Base-by-base conservation (phyloP, 2,797 vertebrate genomes). In the Xenentodon cancila region DNA sequence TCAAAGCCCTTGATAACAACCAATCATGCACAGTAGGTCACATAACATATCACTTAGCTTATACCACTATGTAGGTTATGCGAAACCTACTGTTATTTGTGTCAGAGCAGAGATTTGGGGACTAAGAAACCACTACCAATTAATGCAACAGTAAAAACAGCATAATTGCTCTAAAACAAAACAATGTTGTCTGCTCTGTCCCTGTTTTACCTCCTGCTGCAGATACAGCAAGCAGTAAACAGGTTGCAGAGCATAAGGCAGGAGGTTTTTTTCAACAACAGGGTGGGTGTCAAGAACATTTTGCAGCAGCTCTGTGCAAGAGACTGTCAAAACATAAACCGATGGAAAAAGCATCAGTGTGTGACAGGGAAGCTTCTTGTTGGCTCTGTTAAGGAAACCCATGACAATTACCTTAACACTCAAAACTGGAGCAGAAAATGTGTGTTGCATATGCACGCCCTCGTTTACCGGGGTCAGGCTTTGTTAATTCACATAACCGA, bases 201-300 rank as follows among this genome's bases (percentile, higher is more conserved):
- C 64, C 71, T 16, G 83, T 74, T 79, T 80, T 61, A 74, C 37
- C 69, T 77, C 66, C 44, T 61, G 71, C 61, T 83, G 80, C 70
- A 79, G 75, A 84, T 56, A 79, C 50, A 72, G 67, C 16, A 3
- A 74, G 71, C 74, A 84, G 78, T 88, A 82, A 89, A 89, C 85
- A 89, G 82, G 80, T 80, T 87, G 85, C 69, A 73, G 68, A 84
- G 80, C 88, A 88, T 81, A 82, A 5, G 79, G 79, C 72, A 73
- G 37, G 67, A 80, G 79, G 75, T 58, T 63, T 32, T 59, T 80
- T 84, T 82, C 73, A 20, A 85, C 82, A 82, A 86, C 81, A 78
- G 73, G 82, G 81, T 84, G 79, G 82, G 77, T 81, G 82, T 89
- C 73, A 82, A 22, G 77, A 77, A 82, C 75, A 79, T 79, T 82